Conservation (phyloP, 2,797 vertebrate species). For the Saxicola maurus region DNA sequence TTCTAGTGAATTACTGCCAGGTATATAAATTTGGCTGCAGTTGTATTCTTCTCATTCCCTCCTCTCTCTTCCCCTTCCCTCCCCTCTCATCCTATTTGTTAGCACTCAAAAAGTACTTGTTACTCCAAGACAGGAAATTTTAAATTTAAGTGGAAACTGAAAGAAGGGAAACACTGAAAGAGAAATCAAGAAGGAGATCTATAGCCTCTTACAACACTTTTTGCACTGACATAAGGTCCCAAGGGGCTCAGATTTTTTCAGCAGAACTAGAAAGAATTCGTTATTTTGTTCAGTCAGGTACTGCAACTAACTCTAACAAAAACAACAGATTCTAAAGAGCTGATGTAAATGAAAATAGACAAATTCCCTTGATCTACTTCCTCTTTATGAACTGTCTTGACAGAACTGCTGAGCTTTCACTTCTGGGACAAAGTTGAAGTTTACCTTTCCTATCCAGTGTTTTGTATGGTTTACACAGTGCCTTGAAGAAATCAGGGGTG, state of each 20-base stretch:
- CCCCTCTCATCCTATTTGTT: neutral
- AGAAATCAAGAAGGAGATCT: neutral
- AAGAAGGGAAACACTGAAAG: neutral
- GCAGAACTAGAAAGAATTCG: neutral
- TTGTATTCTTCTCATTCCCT: neutral
- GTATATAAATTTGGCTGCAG: neutral
- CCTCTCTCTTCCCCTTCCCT: too few relatives aligned
- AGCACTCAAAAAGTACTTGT: neutral
- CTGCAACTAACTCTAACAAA: neutral
- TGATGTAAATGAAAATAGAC: constrained; percentile 3
- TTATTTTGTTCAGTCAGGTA: neutral
- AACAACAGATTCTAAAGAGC: neutral
- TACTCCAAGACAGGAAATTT: neutral
- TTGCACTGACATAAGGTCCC: neutral
- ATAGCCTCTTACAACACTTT: neutral
- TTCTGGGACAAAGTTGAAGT: neutral
- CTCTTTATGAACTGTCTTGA: neutral
- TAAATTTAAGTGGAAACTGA: neutral
- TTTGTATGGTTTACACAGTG: neutral
- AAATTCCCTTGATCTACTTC: neutral
- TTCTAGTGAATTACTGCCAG: neutral
- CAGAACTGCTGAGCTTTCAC: constrained; percentile 1
- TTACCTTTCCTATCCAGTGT: neutral
- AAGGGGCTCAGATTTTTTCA: neutral
- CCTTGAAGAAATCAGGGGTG: neutral